Percentiles rank a stretch among this genome's conserved stretches.
phyloP scores from a whole-genome alignment of 2,888 invertebrate genomes.

The Conus canariensis region DNA sequence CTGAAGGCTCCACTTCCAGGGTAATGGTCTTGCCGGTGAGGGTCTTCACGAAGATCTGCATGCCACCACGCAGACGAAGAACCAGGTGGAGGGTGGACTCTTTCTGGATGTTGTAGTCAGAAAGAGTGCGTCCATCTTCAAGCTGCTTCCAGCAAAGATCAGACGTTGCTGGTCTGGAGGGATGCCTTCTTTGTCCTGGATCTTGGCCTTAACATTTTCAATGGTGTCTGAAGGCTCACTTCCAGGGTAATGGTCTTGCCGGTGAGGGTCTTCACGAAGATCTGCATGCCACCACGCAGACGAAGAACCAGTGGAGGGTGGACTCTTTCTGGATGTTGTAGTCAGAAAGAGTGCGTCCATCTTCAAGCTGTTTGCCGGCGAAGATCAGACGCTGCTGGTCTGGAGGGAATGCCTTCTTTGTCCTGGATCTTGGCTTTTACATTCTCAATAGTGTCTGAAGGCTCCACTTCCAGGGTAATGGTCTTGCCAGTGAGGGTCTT shows the following conservation, averaged over 20 bases:
- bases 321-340: slow-evolving; percentile 12
- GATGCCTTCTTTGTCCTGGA: too few relatives aligned
- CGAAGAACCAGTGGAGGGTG: slow-evolving; percentile 74
- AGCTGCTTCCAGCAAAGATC: not conserved
- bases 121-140: not conserved
- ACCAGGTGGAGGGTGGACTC: too few relatives aligned
- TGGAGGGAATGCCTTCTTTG: slow-evolving; percentile 47
- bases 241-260: slow-evolving; percentile 39
- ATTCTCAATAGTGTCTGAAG: slow-evolving; percentile 48
- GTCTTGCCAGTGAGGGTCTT: slow-evolving; percentile 48
- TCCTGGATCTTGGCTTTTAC: slow-evolving; percentile 81
- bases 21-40: slow-evolving; percentile 47
- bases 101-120: too few relatives aligned
- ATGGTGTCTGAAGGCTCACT: slow-evolving; percentile 35
- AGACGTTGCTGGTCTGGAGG: not conserved
- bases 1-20: slow-evolving; percentile 45
- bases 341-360: not conserved
- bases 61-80: not conserved
- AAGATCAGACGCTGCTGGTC: slow-evolving; percentile 48
- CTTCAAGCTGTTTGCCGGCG: slow-evolving; percentile 85
- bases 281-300: too few relatives aligned
- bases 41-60: slow-evolving; percentile 47
- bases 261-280: not conserved
- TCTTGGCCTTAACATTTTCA: too few relatives aligned
- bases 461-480: slow-evolving; percentile 47